These are phyloP conservation scores for Argyrosomus regius DNA, from an alignment of 2,797 vertebrate genomes.

Conservation along the genomic window DNA sequence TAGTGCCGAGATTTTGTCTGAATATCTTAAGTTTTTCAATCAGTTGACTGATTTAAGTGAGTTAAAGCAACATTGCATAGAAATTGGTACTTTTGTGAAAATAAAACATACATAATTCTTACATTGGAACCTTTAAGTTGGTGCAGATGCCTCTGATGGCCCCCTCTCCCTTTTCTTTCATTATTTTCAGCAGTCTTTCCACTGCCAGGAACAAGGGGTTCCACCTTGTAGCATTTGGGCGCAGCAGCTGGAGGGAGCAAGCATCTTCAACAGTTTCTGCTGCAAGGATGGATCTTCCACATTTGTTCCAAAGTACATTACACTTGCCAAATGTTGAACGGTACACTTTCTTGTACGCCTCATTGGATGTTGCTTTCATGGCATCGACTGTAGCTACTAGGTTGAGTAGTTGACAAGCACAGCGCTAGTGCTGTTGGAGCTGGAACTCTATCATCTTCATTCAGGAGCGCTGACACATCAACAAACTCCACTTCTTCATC, in stretches of 20 bases:
- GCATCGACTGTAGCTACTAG: slow-evolving; percentile 23
- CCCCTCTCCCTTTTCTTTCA: slow-evolving; percentile 13
- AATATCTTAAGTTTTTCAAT: no score
- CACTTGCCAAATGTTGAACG: slow-evolving; percentile 21
- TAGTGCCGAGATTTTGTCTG: no score
- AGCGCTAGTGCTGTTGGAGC: slow-evolving; percentile 29
- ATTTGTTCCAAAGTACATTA: slow-evolving; percentile 33
- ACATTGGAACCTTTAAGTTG: not conserved
- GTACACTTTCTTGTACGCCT: slow-evolving; percentile 32
- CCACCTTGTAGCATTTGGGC: not conserved
- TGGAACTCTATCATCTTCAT: slow-evolving; percentile 33
- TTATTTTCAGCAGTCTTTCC: not conserved
- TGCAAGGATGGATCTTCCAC: slow-evolving; percentile 25
- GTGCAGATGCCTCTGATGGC: slow-evolving; percentile 30
- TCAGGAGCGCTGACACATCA: slow-evolving; percentile 24
- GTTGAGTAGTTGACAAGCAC: slow-evolving; percentile 29
- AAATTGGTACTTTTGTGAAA: no score
- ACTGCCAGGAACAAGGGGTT: slow-evolving; percentile 7
- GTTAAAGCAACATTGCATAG: no score
- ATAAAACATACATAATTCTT: no score
- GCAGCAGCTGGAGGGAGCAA: not conserved
- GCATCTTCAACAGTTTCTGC: slow-evolving; percentile 28
- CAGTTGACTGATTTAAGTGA: no score
- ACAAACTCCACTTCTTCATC: slow-evolving; percentile 24
- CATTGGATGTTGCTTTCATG: slow-evolving; percentile 19